phyloP scores from a whole-genome alignment of 2,888 invertebrate species.

The Brenthis ino region DNA sequence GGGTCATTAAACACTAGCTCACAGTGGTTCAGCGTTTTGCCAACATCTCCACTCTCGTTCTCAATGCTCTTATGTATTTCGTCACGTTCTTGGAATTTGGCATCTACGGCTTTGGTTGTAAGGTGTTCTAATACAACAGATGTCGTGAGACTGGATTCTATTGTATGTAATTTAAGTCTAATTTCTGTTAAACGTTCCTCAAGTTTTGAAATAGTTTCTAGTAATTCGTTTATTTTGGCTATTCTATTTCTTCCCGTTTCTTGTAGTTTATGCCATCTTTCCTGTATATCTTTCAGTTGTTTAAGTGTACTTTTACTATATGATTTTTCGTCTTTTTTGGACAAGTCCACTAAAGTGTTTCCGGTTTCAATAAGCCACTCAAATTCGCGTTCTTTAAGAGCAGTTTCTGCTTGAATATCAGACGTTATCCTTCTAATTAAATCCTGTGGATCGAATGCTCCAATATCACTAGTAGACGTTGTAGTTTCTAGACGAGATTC shows the following conservation, averaged over 20 bases:
- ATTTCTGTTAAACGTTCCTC: constrained; percentile 88
- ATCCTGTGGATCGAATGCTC: constrained; percentile 87
- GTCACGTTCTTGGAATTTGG: constrained; percentile 87
- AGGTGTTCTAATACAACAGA: constrained; percentile 86
- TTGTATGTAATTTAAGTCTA: constrained; percentile 86
- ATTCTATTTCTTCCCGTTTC: constrained; percentile 85
- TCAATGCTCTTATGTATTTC: constrained; percentile 89
- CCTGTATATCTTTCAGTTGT: constrained; percentile 82
- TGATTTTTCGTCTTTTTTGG: constrained; percentile 83
- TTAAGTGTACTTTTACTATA: constrained; percentile 81
- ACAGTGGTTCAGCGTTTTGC: constrained; percentile 90
- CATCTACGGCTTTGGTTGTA: constrained; percentile 85
- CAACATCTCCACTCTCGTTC: constrained; percentile 88
- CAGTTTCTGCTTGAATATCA: constrained; percentile 89
- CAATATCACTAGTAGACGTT: constrained; percentile 72
- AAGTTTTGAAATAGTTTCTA: constrained; percentile 86
- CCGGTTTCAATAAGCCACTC: constrained; percentile 90
- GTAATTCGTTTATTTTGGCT: constrained; percentile 87
- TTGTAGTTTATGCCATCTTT: constrained; percentile 86
- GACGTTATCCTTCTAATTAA: constrained; percentile 87
- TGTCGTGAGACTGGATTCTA: constrained; percentile 86
- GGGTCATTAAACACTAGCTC: constrained; percentile 89
- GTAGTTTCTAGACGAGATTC: constrained; percentile 85
- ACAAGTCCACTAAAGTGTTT: constrained; percentile 83
- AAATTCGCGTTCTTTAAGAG: constrained; percentile 88